Evolutionary conservation across 2,797 vertebrate genomes (phyloP).

Genomic region (Loriculus beryllinus): DNA sequence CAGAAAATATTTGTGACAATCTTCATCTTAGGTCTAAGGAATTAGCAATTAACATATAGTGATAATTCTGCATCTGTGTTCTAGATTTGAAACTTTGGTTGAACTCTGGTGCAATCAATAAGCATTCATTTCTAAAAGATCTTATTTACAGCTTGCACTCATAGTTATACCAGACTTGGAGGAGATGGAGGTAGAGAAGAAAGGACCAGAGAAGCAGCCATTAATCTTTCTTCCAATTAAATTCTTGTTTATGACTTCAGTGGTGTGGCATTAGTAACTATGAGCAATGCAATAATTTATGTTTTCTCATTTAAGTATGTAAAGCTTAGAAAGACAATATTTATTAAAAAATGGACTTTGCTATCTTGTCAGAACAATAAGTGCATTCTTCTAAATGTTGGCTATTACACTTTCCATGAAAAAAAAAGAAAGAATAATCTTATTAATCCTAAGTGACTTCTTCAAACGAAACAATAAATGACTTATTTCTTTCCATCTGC

Average conservation of each 20-base stretch:
- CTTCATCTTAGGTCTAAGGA: not conserved
- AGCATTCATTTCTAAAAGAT: not conserved
- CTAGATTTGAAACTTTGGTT: not conserved
- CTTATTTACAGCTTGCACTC: not conserved
- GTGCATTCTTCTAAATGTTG: not conserved
- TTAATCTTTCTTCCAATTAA: not conserved
- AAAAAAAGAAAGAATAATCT: not conserved
- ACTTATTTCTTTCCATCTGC: conserved; percentile 18
- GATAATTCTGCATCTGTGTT: not conserved
- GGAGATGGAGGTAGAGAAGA: not conserved
- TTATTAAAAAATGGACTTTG: not conserved
- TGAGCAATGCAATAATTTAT: not conserved
- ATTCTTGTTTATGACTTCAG: not conserved
- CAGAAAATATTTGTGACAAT: not conserved
- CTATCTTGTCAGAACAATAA: conserved; percentile 1
- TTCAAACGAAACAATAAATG: conserved; percentile 16
- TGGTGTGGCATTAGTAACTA: not conserved
- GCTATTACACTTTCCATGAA: not conserved
- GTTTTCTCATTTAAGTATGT: not conserved
- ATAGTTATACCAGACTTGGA: not conserved
- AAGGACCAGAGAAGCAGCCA: not conserved
- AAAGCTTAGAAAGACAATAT: not conserved
- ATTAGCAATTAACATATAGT: not conserved
- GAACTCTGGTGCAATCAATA: not conserved
- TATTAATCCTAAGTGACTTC: conserved; percentile 25